phyloP scores from a whole-genome alignment of 2,113 vertebrate species.

The Halichoerus grypus region DNA sequence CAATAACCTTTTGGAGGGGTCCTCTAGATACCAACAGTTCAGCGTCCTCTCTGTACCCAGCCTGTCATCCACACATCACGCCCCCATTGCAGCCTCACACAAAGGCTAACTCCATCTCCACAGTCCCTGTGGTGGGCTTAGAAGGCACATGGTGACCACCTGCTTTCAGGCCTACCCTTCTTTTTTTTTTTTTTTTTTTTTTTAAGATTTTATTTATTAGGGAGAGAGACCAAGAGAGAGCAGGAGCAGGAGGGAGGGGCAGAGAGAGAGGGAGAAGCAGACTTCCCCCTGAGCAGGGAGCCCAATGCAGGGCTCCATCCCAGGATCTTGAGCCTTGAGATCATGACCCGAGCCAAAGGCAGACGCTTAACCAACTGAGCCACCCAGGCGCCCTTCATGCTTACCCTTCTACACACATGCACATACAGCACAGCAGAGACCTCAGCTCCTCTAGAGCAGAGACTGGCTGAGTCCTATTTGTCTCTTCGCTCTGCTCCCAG shows the following conservation, averaged over 20 bases:
- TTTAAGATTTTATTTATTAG: not conserved
- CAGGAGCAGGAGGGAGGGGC: not conserved
- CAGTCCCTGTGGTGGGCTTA: rapidly evolving
- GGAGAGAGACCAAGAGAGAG: too few relatives aligned
- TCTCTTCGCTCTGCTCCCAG: not conserved
- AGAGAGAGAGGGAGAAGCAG: not conserved
- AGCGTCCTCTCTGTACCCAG: too few relatives aligned
- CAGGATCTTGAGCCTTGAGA: not conserved
- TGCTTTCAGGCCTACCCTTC: not conserved
- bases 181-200: not conserved
- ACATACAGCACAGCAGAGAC: not conserved
- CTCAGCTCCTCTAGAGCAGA: not conserved
- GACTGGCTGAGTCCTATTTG: not conserved
- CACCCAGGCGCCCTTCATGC: not conserved
- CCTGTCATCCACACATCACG: not conserved
- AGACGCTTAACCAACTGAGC: not conserved
- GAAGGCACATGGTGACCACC: rapidly evolving
- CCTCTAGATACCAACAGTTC: too few relatives aligned
- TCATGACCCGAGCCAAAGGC: not conserved
- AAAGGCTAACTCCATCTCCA: not conserved
- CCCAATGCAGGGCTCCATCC: not conserved
- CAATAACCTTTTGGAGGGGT: not conserved
- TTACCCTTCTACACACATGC: too few relatives aligned
- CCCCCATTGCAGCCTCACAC: not conserved
- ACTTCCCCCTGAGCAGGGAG: not conserved